These are phyloP conservation scores for Arizona elegans DNA, from an alignment of 2,113 vertebrate species.

Conservation along the genomic window DNA sequence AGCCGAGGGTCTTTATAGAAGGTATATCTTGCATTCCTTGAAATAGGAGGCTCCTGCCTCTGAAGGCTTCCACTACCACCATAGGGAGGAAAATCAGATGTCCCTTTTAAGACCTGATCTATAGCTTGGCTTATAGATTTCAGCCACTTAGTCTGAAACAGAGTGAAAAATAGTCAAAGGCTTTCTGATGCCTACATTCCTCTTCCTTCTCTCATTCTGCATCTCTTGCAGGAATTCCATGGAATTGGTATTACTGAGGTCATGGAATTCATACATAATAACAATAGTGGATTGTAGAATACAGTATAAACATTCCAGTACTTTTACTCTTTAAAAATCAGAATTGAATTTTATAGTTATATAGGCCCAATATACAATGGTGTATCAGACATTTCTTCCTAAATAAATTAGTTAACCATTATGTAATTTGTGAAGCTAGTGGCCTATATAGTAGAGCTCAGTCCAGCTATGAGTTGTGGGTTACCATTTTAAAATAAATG, in stretches of 20 bases:
- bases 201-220: too few species aligned
- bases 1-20: constrained; percentile 94
- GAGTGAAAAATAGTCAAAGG: background rate
- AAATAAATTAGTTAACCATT: background rate
- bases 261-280: background rate
- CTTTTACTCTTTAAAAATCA: background rate
- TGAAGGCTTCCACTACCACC: constrained; percentile 64
- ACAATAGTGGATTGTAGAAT: background rate
- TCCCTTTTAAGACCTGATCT: constrained; percentile 83
- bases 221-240: background rate
- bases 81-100: constrained; percentile 59
- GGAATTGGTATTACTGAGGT: background rate
- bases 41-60: constrained; percentile 86
- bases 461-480: background rate
- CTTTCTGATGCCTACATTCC: background rate
- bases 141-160: constrained; percentile 88
- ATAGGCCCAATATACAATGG: background rate
- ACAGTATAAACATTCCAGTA: background rate
- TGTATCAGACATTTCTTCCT: background rate
- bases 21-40: constrained; percentile 88
- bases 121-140: constrained; percentile 92
- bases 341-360: background rate
- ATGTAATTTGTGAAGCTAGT: background rate
- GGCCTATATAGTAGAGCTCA: background rate
- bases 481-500: background rate